Evolutionary conservation across 2,113 vertebrate species (phyloP).

Genomic region (Xerus inauris): DNA sequence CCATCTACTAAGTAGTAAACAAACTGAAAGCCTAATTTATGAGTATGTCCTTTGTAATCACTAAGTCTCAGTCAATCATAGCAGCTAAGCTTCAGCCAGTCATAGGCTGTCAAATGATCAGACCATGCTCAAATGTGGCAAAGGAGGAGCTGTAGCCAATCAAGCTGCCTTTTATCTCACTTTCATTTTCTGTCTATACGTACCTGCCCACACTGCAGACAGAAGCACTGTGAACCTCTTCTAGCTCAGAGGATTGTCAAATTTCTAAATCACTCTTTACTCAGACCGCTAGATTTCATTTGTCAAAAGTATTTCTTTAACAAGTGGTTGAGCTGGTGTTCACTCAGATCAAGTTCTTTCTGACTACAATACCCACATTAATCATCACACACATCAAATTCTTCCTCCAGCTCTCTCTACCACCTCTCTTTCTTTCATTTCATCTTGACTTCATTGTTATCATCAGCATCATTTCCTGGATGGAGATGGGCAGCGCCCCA

Average conservation of each 20-base stretch:
- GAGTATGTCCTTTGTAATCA: not conserved
- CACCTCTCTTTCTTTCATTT: not conserved
- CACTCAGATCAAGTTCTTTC: not conserved
- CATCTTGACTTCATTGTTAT: not conserved
- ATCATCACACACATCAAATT: not conserved
- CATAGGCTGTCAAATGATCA: not conserved
- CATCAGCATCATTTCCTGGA: not conserved
- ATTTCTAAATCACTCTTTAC: not conserved
- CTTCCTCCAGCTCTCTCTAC: not conserved
- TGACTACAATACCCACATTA: not conserved
- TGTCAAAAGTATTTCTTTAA: not conserved
- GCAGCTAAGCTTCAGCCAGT: not conserved
- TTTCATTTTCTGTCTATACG: not conserved
- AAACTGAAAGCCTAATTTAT: not conserved
- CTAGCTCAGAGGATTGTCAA: not conserved
- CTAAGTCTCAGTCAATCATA: not conserved
- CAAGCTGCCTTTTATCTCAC: not conserved
- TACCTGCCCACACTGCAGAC: not conserved
- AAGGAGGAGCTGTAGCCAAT: not conserved
- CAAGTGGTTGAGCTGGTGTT: not conserved
- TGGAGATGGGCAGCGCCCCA: not conserved
- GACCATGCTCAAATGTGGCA: not conserved
- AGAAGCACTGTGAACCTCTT: not conserved
- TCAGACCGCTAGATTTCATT: not conserved
- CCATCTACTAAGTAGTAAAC: not conserved